These are phyloP conservation scores for Chydorus sphaericus DNA, from an alignment of 2,888 invertebrate genomes.

Conservation along the genomic window DNA sequence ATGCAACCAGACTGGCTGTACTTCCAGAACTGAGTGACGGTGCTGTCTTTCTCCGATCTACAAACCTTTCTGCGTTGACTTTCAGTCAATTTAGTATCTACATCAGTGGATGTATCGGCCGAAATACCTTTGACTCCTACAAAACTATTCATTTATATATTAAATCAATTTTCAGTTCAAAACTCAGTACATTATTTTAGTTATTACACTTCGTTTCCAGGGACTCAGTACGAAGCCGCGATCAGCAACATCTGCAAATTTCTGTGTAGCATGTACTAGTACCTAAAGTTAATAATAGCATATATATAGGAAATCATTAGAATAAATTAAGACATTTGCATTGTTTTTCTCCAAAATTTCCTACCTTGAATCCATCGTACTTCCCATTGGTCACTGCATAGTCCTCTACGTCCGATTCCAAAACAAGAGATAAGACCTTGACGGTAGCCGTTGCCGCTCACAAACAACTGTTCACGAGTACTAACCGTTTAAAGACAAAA, in stretches of 20 bases:
- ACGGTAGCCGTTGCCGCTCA: neutral
- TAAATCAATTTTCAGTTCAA: too few relatives aligned
- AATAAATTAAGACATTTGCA: too few relatives aligned
- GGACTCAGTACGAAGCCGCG: slow-evolving; percentile 1
- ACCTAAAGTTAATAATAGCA: neutral
- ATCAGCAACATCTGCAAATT: slow-evolving; percentile 10
- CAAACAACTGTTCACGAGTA: neutral
- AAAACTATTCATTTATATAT: too few relatives aligned
- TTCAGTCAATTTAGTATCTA: neutral
- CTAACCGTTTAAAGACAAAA: neutral
- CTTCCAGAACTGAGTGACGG: neutral
- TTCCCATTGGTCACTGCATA: slow-evolving; percentile 4
- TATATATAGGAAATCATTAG: neutral
- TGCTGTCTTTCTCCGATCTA: neutral
- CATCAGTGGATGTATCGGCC: neutral
- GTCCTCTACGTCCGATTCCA: slow-evolving; percentile 2
- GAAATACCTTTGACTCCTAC: neutral
- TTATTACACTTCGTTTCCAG: slow-evolving; percentile 1
- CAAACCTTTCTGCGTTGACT: slow-evolving; percentile 2
- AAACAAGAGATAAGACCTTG: neutral
- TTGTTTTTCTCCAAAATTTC: neutral
- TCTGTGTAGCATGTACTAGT: neutral
- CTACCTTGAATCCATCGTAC: slow-evolving; percentile 7
- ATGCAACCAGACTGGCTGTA: neutral
- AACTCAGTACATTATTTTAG: neutral